These are phyloP conservation scores for Sceliomorpha sp. DNA, from an alignment of 2,888 invertebrate genomes.

Conservation along the genomic window DNA sequence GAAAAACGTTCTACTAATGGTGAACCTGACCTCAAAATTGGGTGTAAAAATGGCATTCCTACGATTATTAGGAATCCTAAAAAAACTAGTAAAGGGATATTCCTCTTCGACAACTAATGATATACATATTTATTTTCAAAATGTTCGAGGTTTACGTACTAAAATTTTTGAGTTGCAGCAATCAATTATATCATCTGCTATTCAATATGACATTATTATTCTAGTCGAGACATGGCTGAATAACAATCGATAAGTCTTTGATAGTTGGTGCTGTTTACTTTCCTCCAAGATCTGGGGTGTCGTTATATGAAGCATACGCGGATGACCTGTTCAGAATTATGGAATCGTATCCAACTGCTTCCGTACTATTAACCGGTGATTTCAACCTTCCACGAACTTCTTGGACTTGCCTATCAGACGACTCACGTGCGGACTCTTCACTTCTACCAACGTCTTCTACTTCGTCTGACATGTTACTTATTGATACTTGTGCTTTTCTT, in stretches of 20 bases:
- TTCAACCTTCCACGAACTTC: too few relatives aligned
- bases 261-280: constrained; percentile 1
- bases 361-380: too few relatives aligned
- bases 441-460: too few relatives aligned
- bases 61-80: not conserved
- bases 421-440: too few relatives aligned
- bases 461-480: not conserved
- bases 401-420: too few relatives aligned
- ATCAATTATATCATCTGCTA: not conserved
- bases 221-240: not conserved
- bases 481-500: constrained; percentile 1
- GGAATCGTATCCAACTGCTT: too few relatives aligned
- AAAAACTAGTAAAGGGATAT: not conserved
- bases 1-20: too few relatives aligned
- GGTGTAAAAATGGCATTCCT: constrained; percentile 1
- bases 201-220: not conserved
- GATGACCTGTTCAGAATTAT: not conserved
- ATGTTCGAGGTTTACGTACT: not conserved
- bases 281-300: not conserved
- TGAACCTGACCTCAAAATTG: not conserved
- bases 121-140: not conserved
- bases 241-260: not conserved
- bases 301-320: not conserved
- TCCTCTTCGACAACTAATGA: not conserved
- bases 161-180: constrained; percentile 1